Conservation (phyloP, 2,113 vertebrate genomes). For the Axis porcinus region DNA sequence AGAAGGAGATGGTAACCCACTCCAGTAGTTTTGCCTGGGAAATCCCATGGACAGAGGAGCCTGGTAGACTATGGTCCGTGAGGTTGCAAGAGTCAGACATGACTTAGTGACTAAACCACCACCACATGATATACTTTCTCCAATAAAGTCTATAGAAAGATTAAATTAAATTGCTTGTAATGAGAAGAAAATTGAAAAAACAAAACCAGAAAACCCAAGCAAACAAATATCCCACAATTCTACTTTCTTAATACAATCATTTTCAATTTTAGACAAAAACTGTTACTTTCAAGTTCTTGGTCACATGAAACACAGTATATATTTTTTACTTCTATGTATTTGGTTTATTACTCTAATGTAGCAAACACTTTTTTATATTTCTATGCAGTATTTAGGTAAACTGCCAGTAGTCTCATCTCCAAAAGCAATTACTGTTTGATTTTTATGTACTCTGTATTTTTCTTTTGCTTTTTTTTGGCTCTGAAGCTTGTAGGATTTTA, state of each 20-base stretch:
- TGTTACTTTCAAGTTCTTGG: background rate
- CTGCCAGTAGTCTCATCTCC: background rate
- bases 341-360: background rate
- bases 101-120: background rate
- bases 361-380: background rate
- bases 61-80: background rate
- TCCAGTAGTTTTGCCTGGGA: background rate
- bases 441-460: background rate
- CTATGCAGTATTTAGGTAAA: background rate
- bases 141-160: constrained; percentile 7
- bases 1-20: background rate
- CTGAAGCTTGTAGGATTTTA: background rate
- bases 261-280: background rate
- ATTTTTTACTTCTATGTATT: background rate
- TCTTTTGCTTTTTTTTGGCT: background rate
- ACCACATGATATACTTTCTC: background rate
- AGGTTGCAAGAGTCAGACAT: background rate
- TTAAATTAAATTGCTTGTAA: background rate
- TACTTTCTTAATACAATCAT: background rate
- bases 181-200: background rate
- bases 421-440: background rate
- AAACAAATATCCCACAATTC: background rate
- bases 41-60: background rate
- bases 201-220: background rate
- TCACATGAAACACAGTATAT: background rate